Percentiles rank a stretch among this genome's conserved stretches.
Evolutionary conservation across 53 echinoderm and acorn worm species (phyloP).

Genomic region (Luidia sarsii): DNA sequence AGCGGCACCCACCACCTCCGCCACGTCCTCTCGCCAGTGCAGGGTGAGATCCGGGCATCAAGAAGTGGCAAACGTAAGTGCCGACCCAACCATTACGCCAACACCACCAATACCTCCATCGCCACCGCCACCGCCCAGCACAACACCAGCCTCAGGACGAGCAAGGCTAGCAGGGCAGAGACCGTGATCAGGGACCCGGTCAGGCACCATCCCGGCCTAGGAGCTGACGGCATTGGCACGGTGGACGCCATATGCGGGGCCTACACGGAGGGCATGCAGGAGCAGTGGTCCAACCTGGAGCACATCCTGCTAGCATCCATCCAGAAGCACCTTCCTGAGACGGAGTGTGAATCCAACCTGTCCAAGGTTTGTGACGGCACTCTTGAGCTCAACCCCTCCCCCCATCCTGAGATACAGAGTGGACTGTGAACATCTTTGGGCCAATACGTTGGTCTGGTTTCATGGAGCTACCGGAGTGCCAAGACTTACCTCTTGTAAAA

Average conservation of each 20-base stretch:
- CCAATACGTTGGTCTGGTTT: too few species aligned
- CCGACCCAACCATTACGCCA: neutral
- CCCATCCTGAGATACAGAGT: too few species aligned
- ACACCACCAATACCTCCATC: neutral
- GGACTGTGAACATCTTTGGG: too few species aligned
- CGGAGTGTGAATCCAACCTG: neutral
- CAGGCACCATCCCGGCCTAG: slow-evolving; percentile 31
- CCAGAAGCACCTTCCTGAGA: slow-evolving; percentile 55
- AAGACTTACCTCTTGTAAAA: too few species aligned
- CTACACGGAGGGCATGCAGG: slow-evolving; percentile 74
- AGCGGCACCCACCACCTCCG: too few species aligned
- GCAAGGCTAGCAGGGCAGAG: neutral
- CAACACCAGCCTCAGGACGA: neutral
- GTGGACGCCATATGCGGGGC: slow-evolving; percentile 75
- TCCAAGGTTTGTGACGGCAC: slow-evolving; percentile 34
- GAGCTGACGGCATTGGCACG: slow-evolving; percentile 66
- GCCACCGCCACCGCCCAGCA: neutral
- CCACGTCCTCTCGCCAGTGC: slow-evolving; percentile 30
- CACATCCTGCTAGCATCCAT: slow-evolving; percentile 81
- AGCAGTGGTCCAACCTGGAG: slow-evolving; percentile 74
- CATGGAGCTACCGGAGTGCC: too few species aligned
- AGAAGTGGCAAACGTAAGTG: slow-evolving; percentile 35
- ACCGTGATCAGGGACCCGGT: too few species aligned
- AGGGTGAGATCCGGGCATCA: slow-evolving; percentile 14
- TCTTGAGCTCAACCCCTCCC: too few species aligned